Percentiles rank a stretch among this genome's conserved stretches.
These are phyloP conservation scores for Bruchidius siliquastri DNA, from an alignment of 2,888 invertebrate genomes.

Conservation along the genomic window DNA sequence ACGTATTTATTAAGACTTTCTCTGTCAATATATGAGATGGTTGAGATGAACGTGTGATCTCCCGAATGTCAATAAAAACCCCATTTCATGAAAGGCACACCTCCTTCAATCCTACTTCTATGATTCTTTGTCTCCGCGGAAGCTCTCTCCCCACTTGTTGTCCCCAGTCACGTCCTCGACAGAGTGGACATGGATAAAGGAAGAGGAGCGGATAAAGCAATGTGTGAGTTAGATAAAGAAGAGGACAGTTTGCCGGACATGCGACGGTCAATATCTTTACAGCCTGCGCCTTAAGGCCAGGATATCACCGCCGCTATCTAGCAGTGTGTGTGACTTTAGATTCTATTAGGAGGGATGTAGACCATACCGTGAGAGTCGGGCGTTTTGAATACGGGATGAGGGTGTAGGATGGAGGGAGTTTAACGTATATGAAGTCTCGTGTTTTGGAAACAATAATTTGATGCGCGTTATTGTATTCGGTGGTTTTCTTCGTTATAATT, in stretches of 20 bases:
- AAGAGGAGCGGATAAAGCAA: slow-evolving; percentile 32
- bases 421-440: background rate
- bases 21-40: no score
- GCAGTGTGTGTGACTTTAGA: background rate
- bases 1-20: no score
- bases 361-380: background rate
- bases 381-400: background rate
- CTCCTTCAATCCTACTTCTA: slow-evolving; percentile 14
- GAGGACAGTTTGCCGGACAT: slow-evolving; percentile 34
- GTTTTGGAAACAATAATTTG: no score
- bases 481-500: no score
- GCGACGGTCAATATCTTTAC: slow-evolving; percentile 34
- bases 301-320: slow-evolving; percentile 4
- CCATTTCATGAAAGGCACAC: background rate
- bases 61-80: no score
- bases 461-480: no score
- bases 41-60: no score
- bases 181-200: background rate
- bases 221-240: background rate
- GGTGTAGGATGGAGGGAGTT: background rate
- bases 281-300: slow-evolving; percentile 30
- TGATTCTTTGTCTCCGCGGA: slow-evolving; percentile 6
- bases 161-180: slow-evolving; percentile 36
- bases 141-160: slow-evolving; percentile 23
- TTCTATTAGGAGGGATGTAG: background rate